phyloP scores from a whole-genome alignment of 92 coral and sea anemone species.

The Parazoanthus swiftii region DNA sequence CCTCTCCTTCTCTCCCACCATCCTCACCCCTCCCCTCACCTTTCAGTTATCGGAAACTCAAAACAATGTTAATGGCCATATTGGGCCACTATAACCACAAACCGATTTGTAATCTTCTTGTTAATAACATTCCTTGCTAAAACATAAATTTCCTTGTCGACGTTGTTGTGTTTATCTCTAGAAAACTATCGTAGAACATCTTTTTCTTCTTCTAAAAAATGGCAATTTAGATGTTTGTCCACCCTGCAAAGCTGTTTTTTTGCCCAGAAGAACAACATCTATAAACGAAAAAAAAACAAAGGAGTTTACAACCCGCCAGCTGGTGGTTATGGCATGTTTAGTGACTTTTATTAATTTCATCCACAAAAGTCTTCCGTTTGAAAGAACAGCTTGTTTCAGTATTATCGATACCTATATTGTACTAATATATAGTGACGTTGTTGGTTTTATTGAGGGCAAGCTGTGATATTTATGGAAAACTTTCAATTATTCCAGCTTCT shows the following conservation, averaged over 20 bases:
- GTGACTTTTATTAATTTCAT: not conserved
- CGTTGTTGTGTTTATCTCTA: no score
- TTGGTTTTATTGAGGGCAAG: slow-evolving; percentile 1
- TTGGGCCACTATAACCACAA: no score
- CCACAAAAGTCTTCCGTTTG: not conserved
- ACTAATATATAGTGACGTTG: not conserved
- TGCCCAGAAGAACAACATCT: not conserved
- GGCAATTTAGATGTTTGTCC: not conserved
- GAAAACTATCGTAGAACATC: no score
- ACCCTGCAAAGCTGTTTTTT: slow-evolving; percentile 15
- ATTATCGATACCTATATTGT: not conserved
- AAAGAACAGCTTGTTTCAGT: slow-evolving; percentile 3
- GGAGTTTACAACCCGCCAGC: not conserved
- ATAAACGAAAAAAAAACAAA: not conserved
- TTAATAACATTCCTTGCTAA: no score
- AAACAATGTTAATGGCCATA: no score
- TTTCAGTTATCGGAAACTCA: no score
- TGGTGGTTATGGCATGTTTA: not conserved
- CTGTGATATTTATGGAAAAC: slow-evolving; percentile 18
- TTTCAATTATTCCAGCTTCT: slow-evolving; percentile 3
- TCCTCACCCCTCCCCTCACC: no score
- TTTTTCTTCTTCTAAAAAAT: no score
- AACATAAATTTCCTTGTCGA: no score
- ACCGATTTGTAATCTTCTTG: no score
- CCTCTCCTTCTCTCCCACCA: no score